Base-by-base conservation (phyloP, 1,140 invertebrate genomes). In the Zaprionus capensis region DNA sequence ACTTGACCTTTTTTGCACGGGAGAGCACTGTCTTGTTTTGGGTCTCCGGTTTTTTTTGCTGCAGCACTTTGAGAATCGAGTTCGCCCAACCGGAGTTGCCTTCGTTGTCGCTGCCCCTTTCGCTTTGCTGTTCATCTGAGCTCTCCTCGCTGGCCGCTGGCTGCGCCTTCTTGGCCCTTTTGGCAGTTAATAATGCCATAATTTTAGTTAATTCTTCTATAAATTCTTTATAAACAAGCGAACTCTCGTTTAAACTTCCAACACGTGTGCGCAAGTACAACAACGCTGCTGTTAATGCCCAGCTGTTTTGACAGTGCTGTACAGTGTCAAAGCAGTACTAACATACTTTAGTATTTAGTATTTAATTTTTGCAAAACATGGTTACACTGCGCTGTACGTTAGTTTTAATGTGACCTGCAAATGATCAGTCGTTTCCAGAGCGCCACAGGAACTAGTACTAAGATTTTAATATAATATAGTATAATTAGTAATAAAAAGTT, bases 51-150 rank as follows among this genome's bases (percentile, higher is more conserved):
- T 81, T 84, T 5, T 71, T 81, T 46, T 73, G 75, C 22, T 82
- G 70, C 4, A 90, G 66, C 11, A 90, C 76, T 14, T 90, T 90
- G 14, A 58, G 36, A 1, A 90, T 85, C 5, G 82, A 85, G 28
- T 82, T 70, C 7, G 85, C 85, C 85, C 85, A 90, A 11, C 79
- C 85, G 62, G 68, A 15, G 26, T 85, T 85, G 38, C 82, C 86
- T 15, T 82, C 76, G 4, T 31, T 81, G 1, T 56, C 70, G 55
- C 67, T 70, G 17, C 70, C 69, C n/a, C n/a, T 53, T 0, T 28
- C 61, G 31, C 64, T 69, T 20, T 70, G 56, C 12, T 56, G 51
- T 2, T 57, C 74, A 5, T 90, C 82, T 1, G 76, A 58, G 4
- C 75, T 80, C 2, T 72, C 74, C 9, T 81, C 78, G n/a, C 49